A percentile compares a stretch with the other conserved stretches of the same genome.
Conservation (phyloP, 2,797 vertebrate genomes). For the Poecilia gillii region DNA sequence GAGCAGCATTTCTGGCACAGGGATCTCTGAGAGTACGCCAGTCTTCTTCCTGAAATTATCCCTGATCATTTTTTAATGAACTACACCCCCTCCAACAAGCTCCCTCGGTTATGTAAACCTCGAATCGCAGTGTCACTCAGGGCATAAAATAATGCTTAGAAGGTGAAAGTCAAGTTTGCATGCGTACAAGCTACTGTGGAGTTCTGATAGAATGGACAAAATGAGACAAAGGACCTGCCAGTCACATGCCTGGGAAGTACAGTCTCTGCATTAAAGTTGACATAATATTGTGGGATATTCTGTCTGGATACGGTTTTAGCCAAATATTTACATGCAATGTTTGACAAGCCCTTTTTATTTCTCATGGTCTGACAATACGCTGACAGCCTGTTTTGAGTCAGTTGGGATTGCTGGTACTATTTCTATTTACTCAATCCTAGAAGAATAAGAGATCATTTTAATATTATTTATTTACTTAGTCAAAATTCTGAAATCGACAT, state of each 20-base stretch:
- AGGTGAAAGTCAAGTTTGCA: conserved; percentile 70
- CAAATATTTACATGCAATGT: neutral
- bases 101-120: conserved; percentile 71
- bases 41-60: conserved; percentile 58
- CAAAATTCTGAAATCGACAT: neutral
- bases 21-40: conserved; percentile 31
- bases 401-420: neutral
- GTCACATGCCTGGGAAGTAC: conserved; percentile 34
- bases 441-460: neutral
- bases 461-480: neutral
- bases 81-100: conserved; percentile 57
- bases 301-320: neutral
- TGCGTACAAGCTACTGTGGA: conserved; percentile 43
- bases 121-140: conserved; percentile 72
- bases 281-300: conserved; percentile 52
- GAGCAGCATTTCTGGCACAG: conserved; percentile 33
- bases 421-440: neutral
- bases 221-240: conserved; percentile 31
- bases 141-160: conserved; percentile 76
- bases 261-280: conserved; percentile 27
- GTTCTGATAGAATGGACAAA: conserved; percentile 39
- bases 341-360: neutral
- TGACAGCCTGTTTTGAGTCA: neutral
- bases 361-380: neutral
- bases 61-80: conserved; percentile 77